Conservation (phyloP, 2,113 vertebrate species). For the Antennarius striatus region DNA sequence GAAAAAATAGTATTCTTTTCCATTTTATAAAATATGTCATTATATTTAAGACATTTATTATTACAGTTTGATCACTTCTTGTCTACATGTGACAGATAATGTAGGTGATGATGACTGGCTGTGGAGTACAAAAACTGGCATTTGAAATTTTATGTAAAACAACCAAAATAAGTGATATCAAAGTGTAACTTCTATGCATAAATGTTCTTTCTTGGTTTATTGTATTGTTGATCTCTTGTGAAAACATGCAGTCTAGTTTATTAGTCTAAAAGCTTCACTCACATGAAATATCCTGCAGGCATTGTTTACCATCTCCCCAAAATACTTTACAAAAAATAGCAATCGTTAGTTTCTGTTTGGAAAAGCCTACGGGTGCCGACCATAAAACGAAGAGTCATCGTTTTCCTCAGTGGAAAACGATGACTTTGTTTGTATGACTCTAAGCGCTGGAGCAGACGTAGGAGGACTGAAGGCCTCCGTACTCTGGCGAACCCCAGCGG, state of each 20-base stretch:
- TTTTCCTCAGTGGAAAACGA: slow-evolving; percentile 70
- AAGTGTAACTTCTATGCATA: background rate
- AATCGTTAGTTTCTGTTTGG: slow-evolving; percentile 18
- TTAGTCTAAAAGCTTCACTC: background rate
- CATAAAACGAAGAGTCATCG: slow-evolving; percentile 46
- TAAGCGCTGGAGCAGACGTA: slow-evolving; percentile 31
- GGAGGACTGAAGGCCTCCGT: slow-evolving; percentile 29
- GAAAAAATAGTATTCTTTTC: too few species aligned
- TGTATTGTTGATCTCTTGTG: background rate
- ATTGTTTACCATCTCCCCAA: slow-evolving; percentile 10
- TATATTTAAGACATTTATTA: too few species aligned
- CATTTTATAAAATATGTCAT: too few species aligned
- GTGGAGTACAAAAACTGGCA: background rate
- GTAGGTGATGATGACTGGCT: too few species aligned
- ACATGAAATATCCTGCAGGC: background rate
- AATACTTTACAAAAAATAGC: slow-evolving; percentile 33
- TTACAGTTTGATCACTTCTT: background rate
- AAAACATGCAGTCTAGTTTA: background rate
- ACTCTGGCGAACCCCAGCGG: background rate
- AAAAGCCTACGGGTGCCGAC: slow-evolving; percentile 32
- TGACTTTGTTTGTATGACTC: slow-evolving; percentile 63
- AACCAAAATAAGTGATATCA: too few species aligned
- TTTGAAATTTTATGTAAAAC: background rate
- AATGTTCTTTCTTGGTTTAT: background rate
- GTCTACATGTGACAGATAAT: background rate